These are phyloP conservation scores for Coenobita brevimanus DNA, from an alignment of 1,140 invertebrate genomes.

Conservation along the genomic window DNA sequence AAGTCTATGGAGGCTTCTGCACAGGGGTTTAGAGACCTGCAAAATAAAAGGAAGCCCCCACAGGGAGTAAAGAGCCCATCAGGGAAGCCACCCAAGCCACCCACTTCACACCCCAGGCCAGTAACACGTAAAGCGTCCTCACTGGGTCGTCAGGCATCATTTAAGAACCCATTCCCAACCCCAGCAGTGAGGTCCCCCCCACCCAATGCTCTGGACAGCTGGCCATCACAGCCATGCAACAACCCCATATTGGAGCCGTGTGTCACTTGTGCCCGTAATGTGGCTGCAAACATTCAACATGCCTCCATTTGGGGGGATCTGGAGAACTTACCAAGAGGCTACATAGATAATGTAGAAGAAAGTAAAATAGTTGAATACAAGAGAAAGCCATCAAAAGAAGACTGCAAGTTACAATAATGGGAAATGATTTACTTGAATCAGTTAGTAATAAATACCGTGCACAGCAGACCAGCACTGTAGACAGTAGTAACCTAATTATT, in stretches of 20 bases:
- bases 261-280: conserved; percentile 65
- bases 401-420: conserved; percentile 67
- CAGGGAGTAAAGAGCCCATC: conserved; percentile 29
- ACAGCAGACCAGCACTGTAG: no score
- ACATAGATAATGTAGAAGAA: conserved; percentile 57
- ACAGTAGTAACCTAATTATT: no score
- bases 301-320: conserved; percentile 62
- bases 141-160: conserved; percentile 55
- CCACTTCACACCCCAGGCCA: conserved; percentile 40
- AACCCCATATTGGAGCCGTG: conserved; percentile 66
- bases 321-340: conserved; percentile 58
- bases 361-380: conserved; percentile 48
- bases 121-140: conserved; percentile 31
- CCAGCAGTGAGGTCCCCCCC: conserved; percentile 26
- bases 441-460: no score
- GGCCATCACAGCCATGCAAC: conserved; percentile 43
- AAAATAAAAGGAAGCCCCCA: conserved; percentile 14
- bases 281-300: conserved; percentile 66
- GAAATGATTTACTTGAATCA: no score
- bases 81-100: conserved; percentile 54
- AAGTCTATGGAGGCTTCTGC: conserved; percentile 17
- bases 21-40: not conserved
- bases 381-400: conserved; percentile 60
- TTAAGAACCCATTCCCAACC: conserved; percentile 46
- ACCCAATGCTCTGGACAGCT: conserved; percentile 34